These are phyloP conservation scores for Drosophila repleta DNA, from an alignment of 1,140 invertebrate species.

Conservation along the genomic window DNA sequence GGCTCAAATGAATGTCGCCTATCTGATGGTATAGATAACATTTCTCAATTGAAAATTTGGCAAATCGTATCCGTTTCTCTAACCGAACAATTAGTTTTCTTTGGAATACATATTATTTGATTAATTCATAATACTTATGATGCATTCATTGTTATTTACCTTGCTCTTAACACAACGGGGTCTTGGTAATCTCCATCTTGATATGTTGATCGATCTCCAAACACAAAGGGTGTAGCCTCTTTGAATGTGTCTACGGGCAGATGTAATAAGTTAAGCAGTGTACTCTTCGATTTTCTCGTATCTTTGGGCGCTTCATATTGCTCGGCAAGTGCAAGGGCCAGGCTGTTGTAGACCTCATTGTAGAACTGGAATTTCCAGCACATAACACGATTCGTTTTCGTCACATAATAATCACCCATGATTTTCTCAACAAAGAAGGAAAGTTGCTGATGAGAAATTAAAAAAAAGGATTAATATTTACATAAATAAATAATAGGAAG, in stretches of 20 bases:
- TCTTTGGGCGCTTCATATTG: slow-evolving; percentile 43
- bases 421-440: slow-evolving; percentile 27
- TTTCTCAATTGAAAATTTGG: slow-evolving; percentile 52
- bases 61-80: slow-evolving; percentile 43
- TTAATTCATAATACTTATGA: no score
- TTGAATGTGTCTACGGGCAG: slow-evolving; percentile 54
- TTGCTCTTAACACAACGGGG: slow-evolving; percentile 18
- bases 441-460: neutral
- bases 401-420: slow-evolving; percentile 71
- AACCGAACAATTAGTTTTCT: slow-evolving; percentile 25
- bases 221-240: slow-evolving; percentile 54
- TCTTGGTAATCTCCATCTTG: slow-evolving; percentile 38
- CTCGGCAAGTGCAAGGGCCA: slow-evolving; percentile 63
- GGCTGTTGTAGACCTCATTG: slow-evolving; percentile 76
- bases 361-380: slow-evolving; percentile 79
- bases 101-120: neutral
- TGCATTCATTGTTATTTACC: neutral
- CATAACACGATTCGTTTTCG: slow-evolving; percentile 74
- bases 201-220: slow-evolving; percentile 70
- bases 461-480: no score
- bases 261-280: slow-evolving; percentile 34
- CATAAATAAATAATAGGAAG: neutral
- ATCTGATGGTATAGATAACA: slow-evolving; percentile 57
- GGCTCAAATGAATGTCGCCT: slow-evolving; percentile 30
- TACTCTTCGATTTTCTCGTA: neutral